phyloP scores from a whole-genome alignment of 2,888 invertebrate genomes.

The Stegophylla sp. region DNA sequence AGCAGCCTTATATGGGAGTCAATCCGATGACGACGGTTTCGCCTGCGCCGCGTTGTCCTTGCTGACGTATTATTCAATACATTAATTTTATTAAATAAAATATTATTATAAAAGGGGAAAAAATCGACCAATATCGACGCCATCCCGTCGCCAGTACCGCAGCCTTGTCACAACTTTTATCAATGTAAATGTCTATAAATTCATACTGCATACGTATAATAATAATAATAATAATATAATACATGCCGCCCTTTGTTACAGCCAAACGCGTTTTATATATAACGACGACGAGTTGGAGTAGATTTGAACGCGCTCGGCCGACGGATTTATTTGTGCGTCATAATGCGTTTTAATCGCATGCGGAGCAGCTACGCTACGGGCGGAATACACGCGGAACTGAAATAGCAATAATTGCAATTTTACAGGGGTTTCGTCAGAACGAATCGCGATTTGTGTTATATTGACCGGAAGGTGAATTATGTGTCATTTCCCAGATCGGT shows the following conservation, averaged over 20 bases:
- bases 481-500: neutral
- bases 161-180: neutral
- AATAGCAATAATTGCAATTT: neutral
- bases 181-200: neutral
- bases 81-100: neutral
- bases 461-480: neutral
- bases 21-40: conserved; percentile 37
- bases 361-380: neutral
- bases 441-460: neutral
- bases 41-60: conserved; percentile 30
- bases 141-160: neutral
- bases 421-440: neutral
- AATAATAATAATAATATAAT: neutral
- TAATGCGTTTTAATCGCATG: neutral
- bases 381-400: neutral
- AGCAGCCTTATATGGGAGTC: conserved; percentile 51
- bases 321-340: neutral
- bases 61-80: conserved; percentile 17
- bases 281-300: neutral
- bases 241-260: neutral
- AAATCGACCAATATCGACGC: neutral
- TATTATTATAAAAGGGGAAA: conserved; percentile 16
- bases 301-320: neutral
- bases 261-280: neutral
- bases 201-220: neutral